Evolutionary conservation across 2,797 vertebrate genomes (phyloP), one percentile per base, ranked within the genome.

Genomic region (Leptatherina wallacei): DNA sequence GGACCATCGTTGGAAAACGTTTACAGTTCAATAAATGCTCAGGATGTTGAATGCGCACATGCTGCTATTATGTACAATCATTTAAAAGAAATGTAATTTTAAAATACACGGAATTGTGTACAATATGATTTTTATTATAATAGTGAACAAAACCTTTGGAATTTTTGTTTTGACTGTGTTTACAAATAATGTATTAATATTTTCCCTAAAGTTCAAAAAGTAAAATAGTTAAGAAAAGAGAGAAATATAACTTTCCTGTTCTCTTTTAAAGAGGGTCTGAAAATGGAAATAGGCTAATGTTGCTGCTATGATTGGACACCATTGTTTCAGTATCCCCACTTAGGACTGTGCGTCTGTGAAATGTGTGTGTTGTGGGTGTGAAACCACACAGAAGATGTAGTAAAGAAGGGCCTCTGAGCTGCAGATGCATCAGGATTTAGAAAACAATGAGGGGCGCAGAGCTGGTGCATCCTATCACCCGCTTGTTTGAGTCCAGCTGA

Each of bases 401-500:
- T 78, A 81, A 85, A 83, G 81, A 86, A 82, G 82, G 90, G 84
- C 90, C 89, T 92, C 80, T 86, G 81, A 83, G 92, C 92, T 94
- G 93, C 88, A 87, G 85, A 91, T 91, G 90, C 89, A 71, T 87
- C 86, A 78, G 68, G 88, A 88, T 87, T 89, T 87, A 89, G 81
- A 83, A 82, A 85, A 91, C 86, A 91, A 90, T 80, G 42, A 78
- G 11, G 27, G 80, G 90, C 71, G 84, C 74, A 18, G 68, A 71
- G 71, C 76, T 69, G 81, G 81, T 92, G 92, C 92, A 92, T 88
- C 93, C 93, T 91, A 88, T 85, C 91, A 71, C 24, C 73, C 65
- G 75, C 81, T 84, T 90, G 86, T 89, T 91, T 89, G 86, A 88
- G 92, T 94, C 94, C 92, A 89, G 92, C 81, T 86, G 86, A 87